Evolutionary conservation across 2,113 vertebrate species (phyloP).

Genomic region (Forbesichthys papilliferus): DNA sequence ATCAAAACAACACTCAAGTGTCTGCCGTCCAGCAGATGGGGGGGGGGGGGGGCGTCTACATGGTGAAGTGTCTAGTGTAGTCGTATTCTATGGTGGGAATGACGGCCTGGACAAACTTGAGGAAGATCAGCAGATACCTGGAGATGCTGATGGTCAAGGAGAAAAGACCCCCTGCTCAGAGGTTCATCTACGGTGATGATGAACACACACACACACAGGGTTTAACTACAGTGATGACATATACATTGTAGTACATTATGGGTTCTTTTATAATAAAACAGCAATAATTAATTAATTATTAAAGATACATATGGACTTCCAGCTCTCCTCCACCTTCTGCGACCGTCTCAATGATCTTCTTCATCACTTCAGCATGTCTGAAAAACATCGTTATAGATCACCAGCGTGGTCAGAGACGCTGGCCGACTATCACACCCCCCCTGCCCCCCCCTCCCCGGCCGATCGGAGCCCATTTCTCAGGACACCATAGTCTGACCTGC

Average conservation of each 20-base stretch:
- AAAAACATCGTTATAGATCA: conserved; percentile 37
- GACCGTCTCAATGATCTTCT: conserved; percentile 98
- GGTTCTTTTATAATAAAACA: neutral
- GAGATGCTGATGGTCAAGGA: conserved; percentile 76
- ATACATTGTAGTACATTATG: no score
- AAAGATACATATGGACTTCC: conserved; percentile 99
- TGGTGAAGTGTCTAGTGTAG: conserved; percentile 98
- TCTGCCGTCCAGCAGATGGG: neutral
- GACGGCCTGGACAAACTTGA: conserved; percentile 99
- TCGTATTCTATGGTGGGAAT: conserved; percentile 99
- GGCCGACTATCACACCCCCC: no score
- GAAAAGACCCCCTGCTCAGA: conserved; percentile 34
- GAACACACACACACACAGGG: neutral
- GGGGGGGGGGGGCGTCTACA: conserved; percentile 72
- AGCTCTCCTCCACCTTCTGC: conserved; percentile 98
- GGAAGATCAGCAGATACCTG: conserved; percentile 99
- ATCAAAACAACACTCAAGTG: no score
- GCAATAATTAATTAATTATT: neutral
- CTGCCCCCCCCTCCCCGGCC: no score
- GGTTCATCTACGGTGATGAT: neutral
- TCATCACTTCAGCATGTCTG: conserved; percentile 99
- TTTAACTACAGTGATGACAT: neutral
- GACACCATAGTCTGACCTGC: no score
- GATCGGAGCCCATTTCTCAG: no score
- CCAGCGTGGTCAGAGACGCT: no score